A percentile compares a stretch with the other conserved stretches of the same genome.
Conservation (phyloP, 2,113 vertebrate species). For the Saccopteryx leptura region DNA sequence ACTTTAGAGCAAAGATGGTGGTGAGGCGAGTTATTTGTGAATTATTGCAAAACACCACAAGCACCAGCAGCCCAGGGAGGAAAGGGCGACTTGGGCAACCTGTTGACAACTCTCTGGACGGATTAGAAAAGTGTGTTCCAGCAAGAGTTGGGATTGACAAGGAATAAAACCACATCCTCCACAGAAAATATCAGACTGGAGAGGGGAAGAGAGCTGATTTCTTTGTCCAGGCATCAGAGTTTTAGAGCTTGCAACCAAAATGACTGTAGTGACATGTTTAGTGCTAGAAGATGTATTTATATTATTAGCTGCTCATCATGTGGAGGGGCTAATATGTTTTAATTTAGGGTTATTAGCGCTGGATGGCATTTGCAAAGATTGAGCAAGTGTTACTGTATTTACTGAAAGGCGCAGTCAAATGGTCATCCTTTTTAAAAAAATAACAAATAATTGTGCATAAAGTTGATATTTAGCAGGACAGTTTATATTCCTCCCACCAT, state of each 20-base stretch:
- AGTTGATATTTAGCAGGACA: not conserved
- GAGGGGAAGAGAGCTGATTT: slow-evolving; percentile 42
- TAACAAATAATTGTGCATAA: not conserved
- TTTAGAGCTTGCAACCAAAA: slow-evolving; percentile 6
- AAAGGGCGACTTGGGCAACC: slow-evolving; percentile 21
- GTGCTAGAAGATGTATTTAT: not conserved
- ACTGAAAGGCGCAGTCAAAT: not conserved
- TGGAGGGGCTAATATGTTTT: not conserved
- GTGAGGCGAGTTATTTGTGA: slow-evolving; percentile 67
- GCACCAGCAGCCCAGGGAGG: slow-evolving; percentile 48
- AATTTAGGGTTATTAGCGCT: not conserved
- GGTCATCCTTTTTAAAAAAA: not conserved
- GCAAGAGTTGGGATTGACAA: slow-evolving; percentile 4
- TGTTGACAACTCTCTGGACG: slow-evolving; percentile 67
- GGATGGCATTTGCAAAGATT: not conserved
- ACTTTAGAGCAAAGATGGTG: slow-evolving; percentile 67
- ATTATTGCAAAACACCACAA: slow-evolving; percentile 72
- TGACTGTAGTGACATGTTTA: slow-evolving; percentile 25
- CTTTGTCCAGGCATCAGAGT: slow-evolving; percentile 32
- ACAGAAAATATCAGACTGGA: slow-evolving; percentile 47
- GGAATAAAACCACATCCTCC: slow-evolving; percentile 66
- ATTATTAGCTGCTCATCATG: not conserved
- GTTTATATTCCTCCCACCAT: not conserved
- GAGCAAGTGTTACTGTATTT: not conserved
- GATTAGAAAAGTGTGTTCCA: slow-evolving; percentile 46